phyloP scores from a whole-genome alignment of 2,113 vertebrate species.

The Antennarius striatus region DNA sequence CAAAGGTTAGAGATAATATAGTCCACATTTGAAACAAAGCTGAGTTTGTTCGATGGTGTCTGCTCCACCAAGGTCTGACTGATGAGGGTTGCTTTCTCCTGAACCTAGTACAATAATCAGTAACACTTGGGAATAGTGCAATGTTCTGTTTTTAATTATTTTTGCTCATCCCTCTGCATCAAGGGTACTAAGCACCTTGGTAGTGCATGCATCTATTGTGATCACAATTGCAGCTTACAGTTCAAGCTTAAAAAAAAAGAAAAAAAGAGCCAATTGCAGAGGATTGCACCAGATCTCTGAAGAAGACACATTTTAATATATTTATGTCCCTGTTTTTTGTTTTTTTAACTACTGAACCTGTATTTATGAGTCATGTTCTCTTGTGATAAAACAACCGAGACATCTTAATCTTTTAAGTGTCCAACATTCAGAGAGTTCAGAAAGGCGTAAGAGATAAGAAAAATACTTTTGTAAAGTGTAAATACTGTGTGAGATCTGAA shows the following conservation, averaged over 20 bases:
- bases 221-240: slow-evolving; percentile 11
- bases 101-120: not conserved
- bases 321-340: slow-evolving; percentile 3
- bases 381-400: slow-evolving; percentile 21
- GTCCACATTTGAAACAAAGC: slow-evolving; percentile 14
- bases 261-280: slow-evolving; percentile 4
- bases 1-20: slow-evolving; percentile 50
- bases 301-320: not conserved
- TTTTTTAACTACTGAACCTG: slow-evolving; percentile 15
- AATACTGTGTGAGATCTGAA: slow-evolving; percentile 34
- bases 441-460: not conserved
- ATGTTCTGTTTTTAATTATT: slow-evolving; percentile 8
- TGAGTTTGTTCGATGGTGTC: not conserved
- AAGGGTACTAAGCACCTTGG: slow-evolving; percentile 19
- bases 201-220: slow-evolving; percentile 56
- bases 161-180: slow-evolving; percentile 34
- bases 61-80: not conserved
- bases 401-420: slow-evolving; percentile 3
- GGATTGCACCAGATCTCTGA: slow-evolving; percentile 7
- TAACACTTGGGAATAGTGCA: slow-evolving; percentile 9
- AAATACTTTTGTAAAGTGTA: slow-evolving; percentile 5
- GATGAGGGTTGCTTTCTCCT: not conserved
- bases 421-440: not conserved
- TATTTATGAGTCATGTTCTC: slow-evolving; percentile 9
- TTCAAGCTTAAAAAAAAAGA: not conserved